Conservation (phyloP, 2,888 invertebrate genomes). For the Cacoxenus indagator region DNA sequence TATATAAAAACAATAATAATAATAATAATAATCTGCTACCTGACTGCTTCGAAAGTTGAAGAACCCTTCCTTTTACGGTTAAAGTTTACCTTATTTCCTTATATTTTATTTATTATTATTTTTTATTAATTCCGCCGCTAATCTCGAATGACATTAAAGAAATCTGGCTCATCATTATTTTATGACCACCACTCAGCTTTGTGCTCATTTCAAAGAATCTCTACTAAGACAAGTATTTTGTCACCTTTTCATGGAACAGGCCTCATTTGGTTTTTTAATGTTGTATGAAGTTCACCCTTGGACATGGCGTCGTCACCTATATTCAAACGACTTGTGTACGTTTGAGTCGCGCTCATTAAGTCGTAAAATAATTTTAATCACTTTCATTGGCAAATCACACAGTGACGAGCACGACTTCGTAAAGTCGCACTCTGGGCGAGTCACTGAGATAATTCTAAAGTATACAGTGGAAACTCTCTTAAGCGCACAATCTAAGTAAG, state of each 20-base stretch:
- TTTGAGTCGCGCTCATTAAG: constrained; percentile 54
- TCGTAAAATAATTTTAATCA: constrained; percentile 60
- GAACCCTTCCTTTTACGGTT: not conserved
- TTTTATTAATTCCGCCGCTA: not conserved
- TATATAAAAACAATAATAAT: not conserved
- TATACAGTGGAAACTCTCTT: too few relatives aligned
- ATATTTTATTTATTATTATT: not conserved
- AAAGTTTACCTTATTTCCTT: not conserved
- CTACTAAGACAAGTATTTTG: constrained; percentile 3
- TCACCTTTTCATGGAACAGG: not conserved
- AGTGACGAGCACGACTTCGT: not conserved
- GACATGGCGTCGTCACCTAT: not conserved
- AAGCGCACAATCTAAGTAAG: too few relatives aligned
- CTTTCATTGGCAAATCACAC: constrained; percentile 21
- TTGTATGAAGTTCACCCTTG: not conserved
- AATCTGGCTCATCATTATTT: not conserved
- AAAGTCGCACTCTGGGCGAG: not conserved
- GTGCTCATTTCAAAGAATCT: not conserved
- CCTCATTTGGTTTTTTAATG: not conserved
- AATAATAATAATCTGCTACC: not conserved
- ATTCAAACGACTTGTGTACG: constrained; percentile 7
- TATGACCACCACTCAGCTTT: constrained; percentile 3
- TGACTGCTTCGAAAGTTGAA: not conserved
- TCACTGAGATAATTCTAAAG: not conserved
- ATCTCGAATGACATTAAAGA: constrained; percentile 2